Conservation (phyloP, 2,797 vertebrate species). For the Luscinia luscinia region DNA sequence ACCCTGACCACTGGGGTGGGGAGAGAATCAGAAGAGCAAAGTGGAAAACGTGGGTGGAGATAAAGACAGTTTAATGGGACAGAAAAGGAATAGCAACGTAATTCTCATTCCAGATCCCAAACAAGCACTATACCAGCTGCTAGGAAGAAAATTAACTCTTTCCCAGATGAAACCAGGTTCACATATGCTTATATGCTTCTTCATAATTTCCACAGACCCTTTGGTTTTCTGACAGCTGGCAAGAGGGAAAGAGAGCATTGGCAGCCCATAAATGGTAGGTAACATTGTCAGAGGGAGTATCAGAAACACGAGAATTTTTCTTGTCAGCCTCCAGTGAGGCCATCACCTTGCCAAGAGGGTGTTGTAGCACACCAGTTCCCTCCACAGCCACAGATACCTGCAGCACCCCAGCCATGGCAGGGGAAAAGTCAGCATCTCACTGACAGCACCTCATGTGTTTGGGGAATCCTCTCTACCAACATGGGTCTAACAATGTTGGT, state of each 20-base stretch:
- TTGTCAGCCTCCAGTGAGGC: neutral
- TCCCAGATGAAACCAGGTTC: neutral
- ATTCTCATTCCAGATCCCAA: neutral
- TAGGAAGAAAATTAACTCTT: neutral
- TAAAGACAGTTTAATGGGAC: neutral
- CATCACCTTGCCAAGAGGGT: neutral
- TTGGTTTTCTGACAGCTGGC: neutral
- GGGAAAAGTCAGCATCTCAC: neutral
- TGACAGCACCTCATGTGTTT: neutral
- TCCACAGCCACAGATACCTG: neutral
- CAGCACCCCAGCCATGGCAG: neutral
- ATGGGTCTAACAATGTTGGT: neutral
- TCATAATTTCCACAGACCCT: neutral
- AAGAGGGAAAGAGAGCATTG: neutral
- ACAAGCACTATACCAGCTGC: neutral
- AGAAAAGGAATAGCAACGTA: neutral
- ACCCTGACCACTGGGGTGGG: neutral
- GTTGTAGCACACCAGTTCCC: fast-evolving
- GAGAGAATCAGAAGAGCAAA: neutral
- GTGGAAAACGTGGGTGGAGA: neutral
- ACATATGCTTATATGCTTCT: neutral
- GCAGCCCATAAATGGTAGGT: neutral
- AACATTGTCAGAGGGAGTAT: neutral
- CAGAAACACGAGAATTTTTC: neutral
- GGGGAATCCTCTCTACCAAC: neutral